These are phyloP conservation scores for Luidia sarsii DNA, from an alignment of 53 echinoderm and acorn worm genomes.

Conservation along the genomic window DNA sequence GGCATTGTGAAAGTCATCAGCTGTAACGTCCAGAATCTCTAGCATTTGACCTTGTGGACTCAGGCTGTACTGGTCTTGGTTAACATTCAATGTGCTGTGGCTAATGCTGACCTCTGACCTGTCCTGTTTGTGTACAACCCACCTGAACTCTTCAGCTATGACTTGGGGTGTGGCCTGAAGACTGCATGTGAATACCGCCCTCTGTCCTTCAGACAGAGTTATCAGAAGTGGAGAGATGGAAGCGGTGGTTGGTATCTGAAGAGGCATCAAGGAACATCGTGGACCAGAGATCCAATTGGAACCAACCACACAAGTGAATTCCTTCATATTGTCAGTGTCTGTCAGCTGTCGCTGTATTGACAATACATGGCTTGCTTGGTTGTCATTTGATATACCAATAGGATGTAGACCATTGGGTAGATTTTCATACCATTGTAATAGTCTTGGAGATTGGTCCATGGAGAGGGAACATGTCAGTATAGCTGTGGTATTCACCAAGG, in stretches of 20 bases:
- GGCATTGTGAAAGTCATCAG: background rate
- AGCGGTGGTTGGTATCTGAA: background rate
- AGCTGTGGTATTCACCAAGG: background rate
- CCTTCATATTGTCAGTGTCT: background rate
- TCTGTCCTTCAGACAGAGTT: background rate
- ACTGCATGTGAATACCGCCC: background rate
- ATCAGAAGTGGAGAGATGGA: background rate
- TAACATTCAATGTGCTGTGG: background rate
- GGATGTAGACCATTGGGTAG: background rate
- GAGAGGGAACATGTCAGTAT: background rate
- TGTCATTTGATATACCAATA: no score
- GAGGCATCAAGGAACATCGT: background rate
- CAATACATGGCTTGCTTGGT: no score
- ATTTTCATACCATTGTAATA: background rate
- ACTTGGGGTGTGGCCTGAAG: background rate
- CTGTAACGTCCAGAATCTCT: background rate
- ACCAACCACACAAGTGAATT: background rate
- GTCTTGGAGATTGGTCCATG: background rate
- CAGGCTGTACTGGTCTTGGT: background rate
- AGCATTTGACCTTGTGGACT: background rate
- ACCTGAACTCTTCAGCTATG: background rate
- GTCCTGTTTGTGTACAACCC: background rate
- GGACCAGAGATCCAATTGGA: background rate
- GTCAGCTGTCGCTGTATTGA: background rate
- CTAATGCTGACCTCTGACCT: background rate